A percentile compares a stretch with the other conserved stretches of the same genome.
Evolutionary conservation across 1,140 invertebrate species (phyloP).

Genomic region (Schlechtendalia chinensis): DNA sequence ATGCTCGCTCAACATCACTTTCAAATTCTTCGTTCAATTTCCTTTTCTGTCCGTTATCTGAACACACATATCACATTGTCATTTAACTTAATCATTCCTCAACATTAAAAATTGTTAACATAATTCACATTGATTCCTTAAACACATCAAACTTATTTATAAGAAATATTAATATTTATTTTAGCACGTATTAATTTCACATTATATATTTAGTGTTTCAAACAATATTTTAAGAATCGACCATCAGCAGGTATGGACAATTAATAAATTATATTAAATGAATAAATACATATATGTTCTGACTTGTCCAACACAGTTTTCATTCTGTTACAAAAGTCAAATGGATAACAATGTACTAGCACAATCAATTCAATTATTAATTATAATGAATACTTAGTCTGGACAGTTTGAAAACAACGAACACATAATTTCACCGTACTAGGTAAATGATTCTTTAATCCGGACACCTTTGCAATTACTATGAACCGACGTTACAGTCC

Average conservation of each 20-base stretch:
- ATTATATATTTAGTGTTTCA: background rate
- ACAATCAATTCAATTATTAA: too few relatives aligned
- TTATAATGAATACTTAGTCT: too few relatives aligned
- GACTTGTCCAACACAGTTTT: background rate
- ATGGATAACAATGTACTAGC: too few relatives aligned
- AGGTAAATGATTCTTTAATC: background rate
- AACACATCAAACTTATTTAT: slow-evolving; percentile 31
- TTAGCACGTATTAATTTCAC: too few relatives aligned
- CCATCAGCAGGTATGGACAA: too few relatives aligned
- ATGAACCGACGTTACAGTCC: background rate
- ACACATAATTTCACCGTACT: background rate
- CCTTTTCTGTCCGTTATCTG: slow-evolving; percentile 47
- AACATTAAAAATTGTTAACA: slow-evolving; percentile 35
- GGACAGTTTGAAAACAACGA: too few relatives aligned
- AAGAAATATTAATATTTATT: slow-evolving; percentile 17
- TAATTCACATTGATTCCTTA: slow-evolving; percentile 33
- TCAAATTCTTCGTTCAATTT: slow-evolving; percentile 48
- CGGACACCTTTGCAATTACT: background rate
- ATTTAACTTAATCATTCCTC: slow-evolving; percentile 37
- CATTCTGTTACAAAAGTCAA: background rate
- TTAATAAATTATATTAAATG: background rate
- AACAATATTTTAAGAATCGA: slow-evolving; percentile 4
- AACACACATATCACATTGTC: slow-evolving; percentile 41
- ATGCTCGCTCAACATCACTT: slow-evolving; percentile 49
- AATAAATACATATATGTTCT: background rate